Base-by-base conservation (phyloP, 2,113 vertebrate genomes). In the Mirounga angustirostris region DNA sequence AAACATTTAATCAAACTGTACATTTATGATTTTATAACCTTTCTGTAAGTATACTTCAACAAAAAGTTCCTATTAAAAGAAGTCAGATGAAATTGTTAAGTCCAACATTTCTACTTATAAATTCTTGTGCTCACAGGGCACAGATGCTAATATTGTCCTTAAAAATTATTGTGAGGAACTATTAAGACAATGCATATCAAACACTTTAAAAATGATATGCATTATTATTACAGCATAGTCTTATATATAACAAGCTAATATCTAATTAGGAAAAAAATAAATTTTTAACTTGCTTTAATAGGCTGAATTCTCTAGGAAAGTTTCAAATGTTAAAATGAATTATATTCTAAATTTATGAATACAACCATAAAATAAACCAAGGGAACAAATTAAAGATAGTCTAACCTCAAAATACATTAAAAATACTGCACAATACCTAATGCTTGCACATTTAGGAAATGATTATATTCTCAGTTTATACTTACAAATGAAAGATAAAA, bases 131-230 rank as follows among this genome's bases (percentile, higher is more conserved):
- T 76, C 18, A 92, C 46, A 58, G 43, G 36, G 83, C 9, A 71
- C 3, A 71, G 46, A 63, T 65, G 56, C 4, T 95, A 58, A 73
- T 26, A 94, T 7, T 63, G 0, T 40, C 22, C 36, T 89, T 26
- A n/a, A 50, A 94, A 84, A 89, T 71, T 71, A 79, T n/a, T 97
- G 14, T 90, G 26, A 84, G 22, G 30, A 82, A n/a, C 46, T 80
- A 54, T 19, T 73, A 58, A 73, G 22, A 26, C 1, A 56, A 16
- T 69, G 8, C 2, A 56, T 63, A 82, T 71, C 30, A 89, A 79
- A 92, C 24, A 58, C 19, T 54, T 83, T 69, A 30, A 91, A 90
- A 87, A 28, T 87, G 10, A 76, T 43, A 59, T 82, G 46, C 4
- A 33, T 15, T 43, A 78, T 78, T 26, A 78, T 78, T n/a, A 85